Base-by-base conservation (phyloP, 2,797 vertebrate genomes). In the Danio tinwini region DNA sequence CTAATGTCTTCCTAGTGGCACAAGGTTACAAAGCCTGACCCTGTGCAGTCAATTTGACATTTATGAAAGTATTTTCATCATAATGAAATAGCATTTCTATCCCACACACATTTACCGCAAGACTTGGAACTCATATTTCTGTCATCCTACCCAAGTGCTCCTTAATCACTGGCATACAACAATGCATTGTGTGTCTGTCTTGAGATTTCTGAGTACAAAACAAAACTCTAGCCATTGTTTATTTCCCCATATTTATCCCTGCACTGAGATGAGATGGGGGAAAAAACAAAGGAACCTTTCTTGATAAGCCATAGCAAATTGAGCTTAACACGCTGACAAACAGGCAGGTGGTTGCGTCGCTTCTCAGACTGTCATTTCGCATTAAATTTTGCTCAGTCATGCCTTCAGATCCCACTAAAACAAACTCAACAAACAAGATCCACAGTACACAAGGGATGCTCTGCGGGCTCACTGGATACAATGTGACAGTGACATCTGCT, bases 321-420 rank as follows among this genome's bases (percentile, higher is more conserved):
- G 53, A 74, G 6, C 16, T 55, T 49, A 53, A 70, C 63, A 58
- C n/a, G 3, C 53, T 58, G 62, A 45, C 50, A 67, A 76, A 29
- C 62, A 49, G 73, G 65, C 81, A 78, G 67, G 74, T 61, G 76
- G 73, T 81, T 77, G 83, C 50, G 73, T 86, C 82, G 81, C 81
- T 39, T 79, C 83, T 84, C 76, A 47, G 80, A 52, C 78, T 88
- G 86, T 84, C 78, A 63, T 71, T 82, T 77, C 75, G 52, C 84
- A 71, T 82, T 71, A 82, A 59, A 81, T 21, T 64, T 64, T 29
- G n/a, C 70, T 82, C 76, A 21, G 62, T 67, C 69, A 39, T 76
- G 11, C 53, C 78, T 58, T 73, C 3, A 29, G 40, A 67, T 59
- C 29, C 19, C 67, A 78, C 52, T 40, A 52, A 21, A 45, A 49